Percentiles rank a stretch among this genome's conserved stretches.
phyloP scores from a whole-genome alignment of 1,140 invertebrate genomes.

The Cardiocondyla obscurior region DNA sequence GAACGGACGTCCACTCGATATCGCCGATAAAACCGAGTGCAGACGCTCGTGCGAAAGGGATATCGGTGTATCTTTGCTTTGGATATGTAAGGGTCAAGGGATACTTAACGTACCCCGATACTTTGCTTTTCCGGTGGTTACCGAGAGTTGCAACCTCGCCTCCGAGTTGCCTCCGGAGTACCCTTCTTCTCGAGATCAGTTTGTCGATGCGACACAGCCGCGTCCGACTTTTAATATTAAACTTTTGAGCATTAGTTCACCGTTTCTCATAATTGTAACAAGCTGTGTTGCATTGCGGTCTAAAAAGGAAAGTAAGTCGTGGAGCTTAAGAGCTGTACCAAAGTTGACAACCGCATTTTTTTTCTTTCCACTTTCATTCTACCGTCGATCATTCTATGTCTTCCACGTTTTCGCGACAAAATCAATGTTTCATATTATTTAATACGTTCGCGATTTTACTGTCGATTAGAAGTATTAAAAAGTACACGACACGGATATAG shows the following conservation, averaged over 20 bases:
- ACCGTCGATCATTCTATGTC: neutral
- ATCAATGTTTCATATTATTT: neutral
- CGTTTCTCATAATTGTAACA: slow-evolving; percentile 17
- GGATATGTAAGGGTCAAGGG: slow-evolving; percentile 29
- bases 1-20: neutral
- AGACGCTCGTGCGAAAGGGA: slow-evolving; percentile 25
- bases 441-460: neutral
- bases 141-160: neutral
- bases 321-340: neutral
- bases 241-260: slow-evolving; percentile 15
- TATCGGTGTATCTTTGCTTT: slow-evolving; percentile 19
- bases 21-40: slow-evolving; percentile 27
- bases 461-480: neutral
- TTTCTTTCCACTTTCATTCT: neutral
- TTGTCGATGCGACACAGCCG: slow-evolving; percentile 3
- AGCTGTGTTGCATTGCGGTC: slow-evolving; percentile 5
- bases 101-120: slow-evolving; percentile 27
- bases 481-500: neutral
- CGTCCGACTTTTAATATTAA: slow-evolving; percentile 26
- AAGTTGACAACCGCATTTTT: neutral
- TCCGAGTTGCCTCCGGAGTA: neutral
- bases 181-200: neutral
- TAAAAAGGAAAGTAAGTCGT: neutral
- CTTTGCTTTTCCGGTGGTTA: slow-evolving; percentile 9
- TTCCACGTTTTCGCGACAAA: neutral